Evolutionary conservation across 2,797 vertebrate genomes (phyloP).

Genomic region (Allochrocebus solatus): DNA sequence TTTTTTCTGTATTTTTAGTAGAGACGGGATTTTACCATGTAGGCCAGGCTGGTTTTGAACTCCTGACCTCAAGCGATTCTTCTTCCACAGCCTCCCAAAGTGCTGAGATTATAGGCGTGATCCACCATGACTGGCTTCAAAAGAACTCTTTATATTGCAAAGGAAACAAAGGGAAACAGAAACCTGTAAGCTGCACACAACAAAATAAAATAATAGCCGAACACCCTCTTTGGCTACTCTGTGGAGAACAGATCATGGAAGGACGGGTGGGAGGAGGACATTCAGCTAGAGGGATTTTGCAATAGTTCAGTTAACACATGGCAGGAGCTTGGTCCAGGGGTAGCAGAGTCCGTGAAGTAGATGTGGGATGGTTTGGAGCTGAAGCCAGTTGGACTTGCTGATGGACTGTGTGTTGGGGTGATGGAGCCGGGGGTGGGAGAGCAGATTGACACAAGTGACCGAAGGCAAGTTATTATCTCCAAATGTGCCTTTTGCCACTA

Average conservation of each 20-base stretch:
- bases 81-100: neutral
- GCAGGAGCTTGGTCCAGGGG: neutral
- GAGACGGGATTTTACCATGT: neutral
- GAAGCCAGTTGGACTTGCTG: no score
- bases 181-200: neutral
- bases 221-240: neutral
- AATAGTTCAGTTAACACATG: fast-evolving
- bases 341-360: fast-evolving
- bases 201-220: neutral
- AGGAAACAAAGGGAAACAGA: neutral
- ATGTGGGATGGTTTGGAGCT: neutral
- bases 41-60: neutral
- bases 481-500: neutral
- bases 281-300: neutral
- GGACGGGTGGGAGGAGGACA: fast-evolving
- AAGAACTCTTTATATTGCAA: neutral
- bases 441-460: neutral
- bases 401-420: neutral
- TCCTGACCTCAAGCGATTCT: neutral
- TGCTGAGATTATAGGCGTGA: neutral
- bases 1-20: neutral
- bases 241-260: neutral
- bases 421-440: neutral
- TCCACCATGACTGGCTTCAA: neutral
- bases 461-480: neutral